phyloP scores from a whole-genome alignment of 1,140 invertebrate genomes.

The Bilobella aurantiaca region DNA sequence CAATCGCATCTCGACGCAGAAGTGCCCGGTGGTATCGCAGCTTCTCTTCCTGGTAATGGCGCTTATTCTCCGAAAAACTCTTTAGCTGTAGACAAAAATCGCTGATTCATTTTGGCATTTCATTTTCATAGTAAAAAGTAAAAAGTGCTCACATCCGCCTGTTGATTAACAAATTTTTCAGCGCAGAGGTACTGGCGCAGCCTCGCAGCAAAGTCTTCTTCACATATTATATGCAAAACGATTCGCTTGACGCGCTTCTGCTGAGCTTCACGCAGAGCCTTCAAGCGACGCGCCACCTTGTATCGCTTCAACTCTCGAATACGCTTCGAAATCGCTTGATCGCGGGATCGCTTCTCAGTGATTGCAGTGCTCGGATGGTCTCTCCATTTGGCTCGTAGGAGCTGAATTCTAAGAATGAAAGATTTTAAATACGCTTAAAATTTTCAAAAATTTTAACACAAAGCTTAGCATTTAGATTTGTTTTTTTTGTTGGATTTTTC shows the following conservation, averaged over 20 bases:
- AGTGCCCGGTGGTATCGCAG: conserved; percentile 9
- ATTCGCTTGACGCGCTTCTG: not conserved
- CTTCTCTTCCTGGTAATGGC: conserved; percentile 16
- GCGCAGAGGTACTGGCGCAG: not conserved
- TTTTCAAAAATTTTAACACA: not conserved
- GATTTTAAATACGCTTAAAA: too few species aligned
- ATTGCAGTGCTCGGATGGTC: conserved; percentile 12
- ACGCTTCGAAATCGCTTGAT: not conserved
- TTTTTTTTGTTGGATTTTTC: conserved; percentile 7
- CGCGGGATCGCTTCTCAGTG: not conserved
- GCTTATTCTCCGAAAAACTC: conserved; percentile 10
- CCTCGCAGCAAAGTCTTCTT: conserved; percentile 9
- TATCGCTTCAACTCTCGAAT: not conserved
- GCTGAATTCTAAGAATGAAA: not conserved
- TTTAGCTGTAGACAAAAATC: conserved; percentile 1
- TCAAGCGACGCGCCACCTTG: not conserved
- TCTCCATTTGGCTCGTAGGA: not conserved
- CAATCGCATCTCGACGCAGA: conserved; percentile 5
- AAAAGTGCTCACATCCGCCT: conserved; percentile 15
- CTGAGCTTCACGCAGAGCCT: not conserved
- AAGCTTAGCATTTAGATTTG: too few species aligned
- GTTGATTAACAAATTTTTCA: conserved; percentile 12
- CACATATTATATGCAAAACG: conserved; percentile 14
- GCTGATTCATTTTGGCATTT: not conserved
- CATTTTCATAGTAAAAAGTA: not conserved